Evolutionary conservation across 1,140 invertebrate genomes (phyloP).

Genomic region (Zaprionus africanus): DNA sequence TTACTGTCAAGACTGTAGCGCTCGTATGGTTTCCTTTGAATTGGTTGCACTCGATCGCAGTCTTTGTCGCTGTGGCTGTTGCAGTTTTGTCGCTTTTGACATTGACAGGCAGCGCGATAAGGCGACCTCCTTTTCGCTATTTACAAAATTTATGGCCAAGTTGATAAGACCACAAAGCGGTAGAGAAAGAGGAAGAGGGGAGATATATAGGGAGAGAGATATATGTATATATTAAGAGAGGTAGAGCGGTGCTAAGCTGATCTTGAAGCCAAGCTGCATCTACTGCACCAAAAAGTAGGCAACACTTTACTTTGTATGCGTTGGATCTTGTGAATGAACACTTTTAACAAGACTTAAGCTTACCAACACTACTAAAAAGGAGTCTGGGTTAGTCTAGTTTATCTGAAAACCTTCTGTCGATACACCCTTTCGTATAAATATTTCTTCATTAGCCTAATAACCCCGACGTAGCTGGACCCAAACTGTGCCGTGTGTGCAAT

Average conservation of each 20-base stretch:
- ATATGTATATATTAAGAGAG: not conserved
- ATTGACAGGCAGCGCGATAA: constrained; percentile 47
- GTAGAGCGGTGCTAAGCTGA: too few species aligned
- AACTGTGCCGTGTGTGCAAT: not conserved
- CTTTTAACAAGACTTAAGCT: too few species aligned
- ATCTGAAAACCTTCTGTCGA: too few species aligned
- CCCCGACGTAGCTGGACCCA: not conserved
- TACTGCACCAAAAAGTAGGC: too few species aligned
- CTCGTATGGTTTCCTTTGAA: not conserved
- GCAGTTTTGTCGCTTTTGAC: constrained; percentile 23
- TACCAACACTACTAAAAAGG: too few species aligned
- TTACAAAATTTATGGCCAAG: constrained; percentile 38
- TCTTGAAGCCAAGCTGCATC: too few species aligned
- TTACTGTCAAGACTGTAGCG: too few species aligned
- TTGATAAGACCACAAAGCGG: constrained; percentile 10
- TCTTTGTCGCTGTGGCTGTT: constrained; percentile 3
- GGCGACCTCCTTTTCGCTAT: constrained; percentile 35
- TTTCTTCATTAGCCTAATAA: not conserved
- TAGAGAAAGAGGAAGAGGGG: not conserved
- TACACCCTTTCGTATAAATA: not conserved
- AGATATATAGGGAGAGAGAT: too few species aligned
- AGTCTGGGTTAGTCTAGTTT: too few species aligned
- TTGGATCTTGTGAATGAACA: too few species aligned
- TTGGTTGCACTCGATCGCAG: not conserved
- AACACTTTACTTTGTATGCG: too few species aligned